phyloP scores from a whole-genome alignment of 2,888 invertebrate genomes.

The Philonicus albiceps region DNA sequence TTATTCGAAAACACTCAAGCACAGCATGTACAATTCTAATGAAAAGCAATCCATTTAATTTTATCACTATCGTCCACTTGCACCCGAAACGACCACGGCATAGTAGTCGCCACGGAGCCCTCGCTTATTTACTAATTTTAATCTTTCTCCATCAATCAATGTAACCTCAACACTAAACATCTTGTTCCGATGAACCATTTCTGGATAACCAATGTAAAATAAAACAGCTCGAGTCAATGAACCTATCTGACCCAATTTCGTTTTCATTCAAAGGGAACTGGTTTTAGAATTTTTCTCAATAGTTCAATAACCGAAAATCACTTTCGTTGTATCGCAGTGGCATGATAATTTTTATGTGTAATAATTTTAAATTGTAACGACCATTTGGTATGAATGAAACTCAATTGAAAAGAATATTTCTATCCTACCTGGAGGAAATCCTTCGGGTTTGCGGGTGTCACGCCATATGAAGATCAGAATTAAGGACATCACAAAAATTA shows the following conservation, averaged over 20 bases:
- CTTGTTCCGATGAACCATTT: background rate
- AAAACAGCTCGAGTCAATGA: background rate
- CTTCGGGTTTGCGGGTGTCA: slow-evolving; percentile 61
- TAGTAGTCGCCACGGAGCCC: background rate
- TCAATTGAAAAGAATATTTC: background rate
- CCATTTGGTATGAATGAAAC: background rate
- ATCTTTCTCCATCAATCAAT: background rate
- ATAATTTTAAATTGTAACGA: background rate
- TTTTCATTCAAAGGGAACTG: background rate
- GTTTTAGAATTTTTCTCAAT: background rate
- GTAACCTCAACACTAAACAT: background rate
- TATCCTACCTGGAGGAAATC: slow-evolving; percentile 66
- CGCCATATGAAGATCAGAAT: slow-evolving; percentile 44
- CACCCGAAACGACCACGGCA: background rate
- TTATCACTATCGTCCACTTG: background rate
- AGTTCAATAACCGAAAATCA: background rate
- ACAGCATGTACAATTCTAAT: too few species aligned
- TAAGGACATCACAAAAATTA: slow-evolving; percentile 39
- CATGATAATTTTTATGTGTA: background rate
- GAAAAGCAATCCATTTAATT: background rate
- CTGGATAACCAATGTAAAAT: background rate
- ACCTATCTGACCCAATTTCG: slow-evolving; percentile 26
- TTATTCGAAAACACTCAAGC: too few species aligned
- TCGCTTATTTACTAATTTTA: background rate
- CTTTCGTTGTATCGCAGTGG: background rate